phyloP scores from a whole-genome alignment of 2,888 invertebrate genomes.

The Lochmaea crataegi region DNA sequence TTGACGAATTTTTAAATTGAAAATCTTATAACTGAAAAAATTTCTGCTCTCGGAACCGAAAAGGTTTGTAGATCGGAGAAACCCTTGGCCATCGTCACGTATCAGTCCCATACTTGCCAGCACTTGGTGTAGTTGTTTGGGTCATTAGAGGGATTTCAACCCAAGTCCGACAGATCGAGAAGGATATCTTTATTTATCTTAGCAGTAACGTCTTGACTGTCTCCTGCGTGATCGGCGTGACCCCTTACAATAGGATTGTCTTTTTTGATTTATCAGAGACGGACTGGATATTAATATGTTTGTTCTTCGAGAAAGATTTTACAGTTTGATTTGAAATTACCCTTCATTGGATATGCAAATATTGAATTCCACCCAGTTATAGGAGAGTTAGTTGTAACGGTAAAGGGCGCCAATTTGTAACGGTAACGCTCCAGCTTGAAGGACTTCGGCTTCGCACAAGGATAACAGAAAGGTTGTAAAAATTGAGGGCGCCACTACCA shows the following conservation, averaged over 20 bases:
- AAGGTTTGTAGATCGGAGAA: conserved; percentile 5
- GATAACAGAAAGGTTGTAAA: too few relatives aligned
- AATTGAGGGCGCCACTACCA: too few relatives aligned
- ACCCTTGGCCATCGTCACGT: conserved; percentile 52
- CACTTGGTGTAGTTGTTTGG: conserved; percentile 62
- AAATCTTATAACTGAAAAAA: background rate
- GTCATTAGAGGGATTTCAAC: conserved; percentile 60
- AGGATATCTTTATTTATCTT: conserved; percentile 66
- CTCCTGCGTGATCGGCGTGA: conserved; percentile 62
- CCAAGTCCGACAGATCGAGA: conserved; percentile 46
- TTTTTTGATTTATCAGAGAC: conserved; percentile 33
- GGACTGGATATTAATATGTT: conserved; percentile 1
- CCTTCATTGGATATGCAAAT: too few relatives aligned
- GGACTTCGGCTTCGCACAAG: too few relatives aligned
- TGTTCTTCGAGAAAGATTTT: too few relatives aligned
- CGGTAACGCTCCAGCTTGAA: too few relatives aligned
- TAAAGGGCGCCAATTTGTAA: too few relatives aligned
- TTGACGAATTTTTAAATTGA: too few relatives aligned
- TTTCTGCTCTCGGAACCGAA: background rate
- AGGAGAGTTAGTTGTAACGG: too few relatives aligned
- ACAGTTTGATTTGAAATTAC: too few relatives aligned
- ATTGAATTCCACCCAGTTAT: too few relatives aligned
- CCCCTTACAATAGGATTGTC: conserved; percentile 52
- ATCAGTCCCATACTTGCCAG: conserved; percentile 57
- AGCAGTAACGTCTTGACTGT: conserved; percentile 60